Evolutionary conservation across 2,113 vertebrate genomes (phyloP).

Genomic region (Scytalopus superciliaris): DNA sequence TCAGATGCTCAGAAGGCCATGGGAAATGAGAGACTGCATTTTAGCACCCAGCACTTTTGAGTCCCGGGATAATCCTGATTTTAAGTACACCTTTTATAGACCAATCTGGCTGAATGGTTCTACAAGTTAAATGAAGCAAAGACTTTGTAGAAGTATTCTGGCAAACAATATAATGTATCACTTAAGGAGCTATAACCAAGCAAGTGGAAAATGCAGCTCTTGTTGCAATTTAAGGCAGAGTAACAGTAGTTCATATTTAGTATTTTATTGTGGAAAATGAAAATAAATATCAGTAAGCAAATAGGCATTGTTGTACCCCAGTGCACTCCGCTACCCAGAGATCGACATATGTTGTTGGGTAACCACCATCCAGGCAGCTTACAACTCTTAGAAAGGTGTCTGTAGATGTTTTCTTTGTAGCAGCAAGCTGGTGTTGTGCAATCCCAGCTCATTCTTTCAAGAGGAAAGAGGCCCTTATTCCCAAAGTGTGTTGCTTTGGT

Average conservation of each 20-base stretch:
- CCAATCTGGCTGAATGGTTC: constrained; percentile 57
- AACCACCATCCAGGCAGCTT: neutral
- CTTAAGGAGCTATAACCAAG: constrained; percentile 70
- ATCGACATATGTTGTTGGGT: neutral
- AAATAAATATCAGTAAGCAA: constrained; percentile 30
- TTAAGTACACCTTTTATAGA: constrained; percentile 75
- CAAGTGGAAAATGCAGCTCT: constrained; percentile 66
- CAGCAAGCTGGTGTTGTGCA: neutral
- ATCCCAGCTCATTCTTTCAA: neutral
- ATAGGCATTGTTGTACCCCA: neutral
- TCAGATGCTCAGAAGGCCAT: constrained; percentile 37
- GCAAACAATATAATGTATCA: constrained; percentile 68
- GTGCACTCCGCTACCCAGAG: neutral
- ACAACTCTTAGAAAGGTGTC: neutral
- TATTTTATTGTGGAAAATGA: constrained; percentile 20
- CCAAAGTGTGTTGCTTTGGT: rapidly evolving
- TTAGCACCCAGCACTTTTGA: constrained; percentile 44
- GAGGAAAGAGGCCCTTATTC: neutral
- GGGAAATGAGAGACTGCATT: constrained; percentile 26
- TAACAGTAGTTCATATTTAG: neutral
- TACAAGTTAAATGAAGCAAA: constrained; percentile 54
- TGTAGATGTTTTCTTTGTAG: neutral
- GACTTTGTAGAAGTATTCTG: constrained; percentile 56
- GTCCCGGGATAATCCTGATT: constrained; percentile 66
- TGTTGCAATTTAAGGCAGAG: constrained; percentile 8